Evolutionary conservation across 92 coral and sea anemone genomes (phyloP).

Genomic region (Porites rus): DNA sequence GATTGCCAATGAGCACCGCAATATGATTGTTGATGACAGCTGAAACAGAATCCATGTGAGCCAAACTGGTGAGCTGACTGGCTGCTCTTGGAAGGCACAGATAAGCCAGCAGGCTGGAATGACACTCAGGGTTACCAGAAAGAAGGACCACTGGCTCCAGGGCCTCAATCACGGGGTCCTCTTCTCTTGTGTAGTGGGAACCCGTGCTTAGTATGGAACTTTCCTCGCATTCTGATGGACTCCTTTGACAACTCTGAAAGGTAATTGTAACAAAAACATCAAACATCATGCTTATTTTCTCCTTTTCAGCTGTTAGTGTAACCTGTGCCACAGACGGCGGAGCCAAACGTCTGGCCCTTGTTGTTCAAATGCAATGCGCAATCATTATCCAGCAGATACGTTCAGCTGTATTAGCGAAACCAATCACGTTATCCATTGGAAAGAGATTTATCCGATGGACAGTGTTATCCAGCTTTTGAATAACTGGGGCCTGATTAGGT

Average conservation of each 20-base stretch:
- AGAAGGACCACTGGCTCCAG: constrained; percentile 90
- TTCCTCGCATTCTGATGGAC: constrained; percentile 88
- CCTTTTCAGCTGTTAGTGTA: not conserved
- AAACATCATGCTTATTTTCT: too few relatives aligned
- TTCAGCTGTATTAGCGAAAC: too few relatives aligned
- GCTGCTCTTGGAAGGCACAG: constrained; percentile 96
- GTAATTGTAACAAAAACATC: not conserved
- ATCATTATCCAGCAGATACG: too few relatives aligned
- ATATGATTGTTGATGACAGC: constrained; percentile 83
- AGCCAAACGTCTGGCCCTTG: too few relatives aligned
- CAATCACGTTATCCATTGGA: too few relatives aligned
- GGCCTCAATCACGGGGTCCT: constrained; percentile 86
- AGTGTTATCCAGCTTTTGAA: too few relatives aligned
- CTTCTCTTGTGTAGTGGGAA: constrained; percentile 81
- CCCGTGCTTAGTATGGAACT: constrained; percentile 84
- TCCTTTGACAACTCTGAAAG: constrained; percentile 56
- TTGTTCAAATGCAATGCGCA: too few relatives aligned
- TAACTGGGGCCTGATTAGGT: too few relatives aligned
- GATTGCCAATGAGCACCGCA: constrained; percentile 92
- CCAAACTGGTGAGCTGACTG: constrained; percentile 79
- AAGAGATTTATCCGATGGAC: too few relatives aligned
- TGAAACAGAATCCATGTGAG: constrained; percentile 69
- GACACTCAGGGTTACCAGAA: constrained; percentile 98
- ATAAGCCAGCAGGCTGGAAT: constrained; percentile 87
- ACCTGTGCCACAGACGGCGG: not conserved